phyloP scores from a whole-genome alignment of 2,888 invertebrate genomes.

The Leuctra nigra region DNA sequence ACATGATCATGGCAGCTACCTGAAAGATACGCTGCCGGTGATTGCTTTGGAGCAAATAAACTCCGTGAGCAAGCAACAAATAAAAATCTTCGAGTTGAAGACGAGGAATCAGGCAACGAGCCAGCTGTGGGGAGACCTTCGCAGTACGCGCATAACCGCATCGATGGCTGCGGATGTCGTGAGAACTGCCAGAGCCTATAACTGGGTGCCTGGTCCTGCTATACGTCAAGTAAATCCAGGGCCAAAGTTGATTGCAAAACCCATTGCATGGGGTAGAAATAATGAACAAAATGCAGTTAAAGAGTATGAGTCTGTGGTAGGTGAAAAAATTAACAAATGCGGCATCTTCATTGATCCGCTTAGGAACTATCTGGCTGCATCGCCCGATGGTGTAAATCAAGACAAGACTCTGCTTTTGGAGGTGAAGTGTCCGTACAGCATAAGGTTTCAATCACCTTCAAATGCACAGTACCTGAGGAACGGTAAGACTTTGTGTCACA shows the following conservation, averaged over 20 bases:
- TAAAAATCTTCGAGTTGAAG: background rate
- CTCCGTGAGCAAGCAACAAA: background rate
- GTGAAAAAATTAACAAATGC: background rate
- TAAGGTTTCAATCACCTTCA: too few relatives aligned
- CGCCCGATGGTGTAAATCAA: background rate
- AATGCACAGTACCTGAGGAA: too few relatives aligned
- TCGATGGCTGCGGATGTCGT: background rate
- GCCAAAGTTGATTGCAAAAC: background rate
- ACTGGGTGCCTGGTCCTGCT: background rate
- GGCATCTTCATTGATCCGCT: background rate
- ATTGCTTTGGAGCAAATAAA: background rate
- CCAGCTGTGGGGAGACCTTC: background rate
- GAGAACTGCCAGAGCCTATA: background rate
- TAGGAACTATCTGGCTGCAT: background rate
- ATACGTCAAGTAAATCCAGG: background rate
- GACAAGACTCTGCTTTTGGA: background rate
- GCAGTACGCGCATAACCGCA: background rate
- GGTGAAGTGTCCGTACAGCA: slow-evolving; percentile 2
- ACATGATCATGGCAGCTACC: background rate
- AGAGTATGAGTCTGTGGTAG: background rate
- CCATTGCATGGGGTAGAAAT: background rate
- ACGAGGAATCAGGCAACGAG: background rate
- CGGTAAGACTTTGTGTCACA: too few relatives aligned
- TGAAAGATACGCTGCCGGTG: background rate
- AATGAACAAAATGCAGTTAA: background rate